Percentiles rank a stretch among this genome's conserved stretches.
Conservation (phyloP, 2,888 invertebrate species). For the Clostera curtula region DNA sequence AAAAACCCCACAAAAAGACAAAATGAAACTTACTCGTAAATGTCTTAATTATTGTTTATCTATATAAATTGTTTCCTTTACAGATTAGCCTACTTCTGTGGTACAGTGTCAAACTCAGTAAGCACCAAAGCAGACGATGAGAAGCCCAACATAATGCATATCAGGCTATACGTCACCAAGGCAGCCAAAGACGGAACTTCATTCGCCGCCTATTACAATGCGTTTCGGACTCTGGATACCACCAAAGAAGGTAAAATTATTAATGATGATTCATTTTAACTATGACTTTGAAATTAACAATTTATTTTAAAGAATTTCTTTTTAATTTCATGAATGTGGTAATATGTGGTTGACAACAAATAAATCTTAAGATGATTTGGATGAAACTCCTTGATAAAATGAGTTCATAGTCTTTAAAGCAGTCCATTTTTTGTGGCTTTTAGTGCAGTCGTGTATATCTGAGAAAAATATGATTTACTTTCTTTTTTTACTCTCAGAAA, state of each 20-base stretch:
- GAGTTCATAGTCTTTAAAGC: too few relatives aligned
- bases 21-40: too few relatives aligned
- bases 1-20: too few relatives aligned
- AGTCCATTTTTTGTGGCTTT: too few relatives aligned
- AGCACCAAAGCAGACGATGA: conserved; percentile 52
- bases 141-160: conserved; percentile 79
- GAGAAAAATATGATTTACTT: conserved; percentile 28
- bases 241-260: conserved; percentile 60
- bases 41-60: too few relatives aligned
- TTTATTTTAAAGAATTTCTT: too few relatives aligned
- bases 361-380: too few relatives aligned
- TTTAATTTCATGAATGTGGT: too few relatives aligned
- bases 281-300: conserved; percentile 56
- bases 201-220: conserved; percentile 84
- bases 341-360: too few relatives aligned
- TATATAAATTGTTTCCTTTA: conserved; percentile 1
- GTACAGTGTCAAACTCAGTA: conserved; percentile 88
- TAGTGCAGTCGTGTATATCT: too few relatives aligned
- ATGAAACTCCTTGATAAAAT: too few relatives aligned
- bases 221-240: conserved; percentile 70
- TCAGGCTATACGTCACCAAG: conserved; percentile 81
- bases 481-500: conserved; percentile 31
- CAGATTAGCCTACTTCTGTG: conserved; percentile 85
- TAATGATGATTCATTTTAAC: conserved; percentile 82
- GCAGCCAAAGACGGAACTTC: conserved; percentile 64